Percentiles rank a stretch among this genome's conserved stretches.
Conservation (phyloP, 2,797 vertebrate genomes). For the Ctenopoma multispine region DNA sequence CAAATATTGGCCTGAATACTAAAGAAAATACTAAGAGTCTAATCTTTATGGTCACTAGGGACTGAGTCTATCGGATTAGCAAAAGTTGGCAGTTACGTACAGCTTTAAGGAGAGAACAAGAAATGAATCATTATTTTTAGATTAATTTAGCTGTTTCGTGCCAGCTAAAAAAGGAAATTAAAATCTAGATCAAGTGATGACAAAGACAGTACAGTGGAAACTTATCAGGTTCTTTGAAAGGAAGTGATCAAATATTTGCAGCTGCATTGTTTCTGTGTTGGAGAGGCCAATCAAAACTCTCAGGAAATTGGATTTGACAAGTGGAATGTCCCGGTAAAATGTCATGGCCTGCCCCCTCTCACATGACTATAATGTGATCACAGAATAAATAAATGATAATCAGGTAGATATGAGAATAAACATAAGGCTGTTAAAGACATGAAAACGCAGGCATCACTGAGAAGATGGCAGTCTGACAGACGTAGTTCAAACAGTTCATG, state of each 20-base stretch:
- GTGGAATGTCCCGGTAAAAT: conserved; percentile 78
- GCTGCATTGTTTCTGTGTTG: conserved; percentile 68
- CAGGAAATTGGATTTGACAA: conserved; percentile 84
- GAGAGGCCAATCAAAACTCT: conserved; percentile 70
- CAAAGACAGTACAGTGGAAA: conserved; percentile 16
- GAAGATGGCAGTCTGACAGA: conserved; percentile 17
- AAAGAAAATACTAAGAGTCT: conserved; percentile 3
- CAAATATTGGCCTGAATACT: conserved; percentile 46
- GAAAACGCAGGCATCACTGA: not conserved
- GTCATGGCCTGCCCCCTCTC: conserved; percentile 41
- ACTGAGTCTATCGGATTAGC: conserved; percentile 4
- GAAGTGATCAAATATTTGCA: conserved; percentile 41
- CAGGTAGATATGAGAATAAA: conserved; percentile 25
- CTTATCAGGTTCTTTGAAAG: conserved; percentile 7
- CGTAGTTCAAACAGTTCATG: not conserved
- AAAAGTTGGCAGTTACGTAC: not conserved
- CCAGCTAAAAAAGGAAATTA: not conserved
- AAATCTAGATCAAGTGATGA: not conserved
- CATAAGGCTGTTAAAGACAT: conserved; percentile 2
- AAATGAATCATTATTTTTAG: not conserved
- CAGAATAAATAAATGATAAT: conserved; percentile 66
- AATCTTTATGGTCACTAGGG: conserved; percentile 11
- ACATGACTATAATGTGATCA: conserved; percentile 51
- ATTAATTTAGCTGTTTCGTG: not conserved
- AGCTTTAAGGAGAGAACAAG: not conserved